Percentiles rank a stretch among this genome's conserved stretches.
These are phyloP conservation scores for Danaus melanippus DNA, from an alignment of 1,140 invertebrate genomes.

Conservation along the genomic window DNA sequence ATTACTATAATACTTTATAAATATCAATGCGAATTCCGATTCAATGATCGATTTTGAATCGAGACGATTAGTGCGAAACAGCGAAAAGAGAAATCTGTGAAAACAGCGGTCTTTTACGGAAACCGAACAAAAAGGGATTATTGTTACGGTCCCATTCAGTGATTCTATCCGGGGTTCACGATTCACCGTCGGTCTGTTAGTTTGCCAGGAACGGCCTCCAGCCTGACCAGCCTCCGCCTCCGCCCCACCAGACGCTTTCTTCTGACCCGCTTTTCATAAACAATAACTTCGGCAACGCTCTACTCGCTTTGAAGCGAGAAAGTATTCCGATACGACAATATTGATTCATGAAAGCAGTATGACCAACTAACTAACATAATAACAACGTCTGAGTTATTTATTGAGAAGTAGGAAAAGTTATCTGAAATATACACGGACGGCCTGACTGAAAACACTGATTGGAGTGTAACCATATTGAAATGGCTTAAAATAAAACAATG, in stretches of 20 bases:
- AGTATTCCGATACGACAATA: conserved; percentile 39
- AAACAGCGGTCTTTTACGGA: conserved; percentile 16
- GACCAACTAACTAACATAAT: no score
- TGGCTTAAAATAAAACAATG: no score
- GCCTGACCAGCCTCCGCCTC: conserved; percentile 37
- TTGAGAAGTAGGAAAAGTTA: no score
- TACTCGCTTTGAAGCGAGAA: conserved; percentile 49
- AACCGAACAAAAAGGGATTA: conserved; percentile 20
- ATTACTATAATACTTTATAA: no score
- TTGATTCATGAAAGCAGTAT: conserved; percentile 23
- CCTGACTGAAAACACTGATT: no score
- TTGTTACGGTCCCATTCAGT: conserved; percentile 25
- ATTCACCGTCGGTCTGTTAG: conserved; percentile 25
- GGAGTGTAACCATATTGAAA: no score
- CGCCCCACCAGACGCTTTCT: conserved; percentile 58
- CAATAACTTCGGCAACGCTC: conserved; percentile 55
- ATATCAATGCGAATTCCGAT: conserved; percentile 7
- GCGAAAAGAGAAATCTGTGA: conserved; percentile 24
- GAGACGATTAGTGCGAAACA: conserved; percentile 14
- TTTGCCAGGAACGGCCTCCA: conserved; percentile 50
- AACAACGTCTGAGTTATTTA: no score
- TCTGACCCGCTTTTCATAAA: conserved; percentile 69
- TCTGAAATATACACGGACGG: no score
- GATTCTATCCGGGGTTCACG: conserved; percentile 29
- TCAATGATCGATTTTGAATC: conserved; percentile 11